A percentile compares a stretch with the other conserved stretches of the same genome.
Evolutionary conservation across 1,140 invertebrate genomes (phyloP).

Genomic region (Pseudomyrmex gracilis): DNA sequence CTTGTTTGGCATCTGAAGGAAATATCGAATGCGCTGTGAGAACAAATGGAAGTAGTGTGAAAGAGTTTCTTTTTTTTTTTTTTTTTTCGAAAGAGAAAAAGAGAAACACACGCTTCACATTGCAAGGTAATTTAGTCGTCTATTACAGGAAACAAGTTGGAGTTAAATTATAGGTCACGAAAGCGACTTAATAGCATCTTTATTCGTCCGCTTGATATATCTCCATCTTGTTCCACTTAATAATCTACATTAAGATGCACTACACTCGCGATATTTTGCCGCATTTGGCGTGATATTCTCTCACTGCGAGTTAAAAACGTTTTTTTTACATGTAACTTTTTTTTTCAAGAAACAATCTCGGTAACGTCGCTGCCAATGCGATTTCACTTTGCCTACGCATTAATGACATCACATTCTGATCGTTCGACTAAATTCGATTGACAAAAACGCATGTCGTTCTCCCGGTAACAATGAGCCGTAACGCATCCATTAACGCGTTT

Average conservation of each 20-base stretch:
- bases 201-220: conserved; percentile 16
- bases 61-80: background rate
- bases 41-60: background rate
- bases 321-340: conserved; percentile 3
- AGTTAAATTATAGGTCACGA: background rate
- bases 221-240: conserved; percentile 3
- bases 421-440: background rate
- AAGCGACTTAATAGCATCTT: background rate
- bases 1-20: conserved; percentile 6
- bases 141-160: conserved; percentile 14
- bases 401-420: background rate
- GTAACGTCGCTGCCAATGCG: background rate
- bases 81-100: background rate
- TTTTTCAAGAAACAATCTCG: too few relatives aligned
- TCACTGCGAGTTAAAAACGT: conserved; percentile 5
- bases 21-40: too few relatives aligned
- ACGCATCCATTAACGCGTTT: background rate
- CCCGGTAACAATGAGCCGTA: background rate
- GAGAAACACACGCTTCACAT: background rate
- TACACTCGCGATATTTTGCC: background rate
- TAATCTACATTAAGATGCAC: conserved; percentile 29
- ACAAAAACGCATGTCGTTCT: background rate
- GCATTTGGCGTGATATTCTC: background rate
- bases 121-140: background rate
- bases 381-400: background rate